phyloP scores from a whole-genome alignment of 2,797 vertebrate species.

The Coluber constrictor region DNA sequence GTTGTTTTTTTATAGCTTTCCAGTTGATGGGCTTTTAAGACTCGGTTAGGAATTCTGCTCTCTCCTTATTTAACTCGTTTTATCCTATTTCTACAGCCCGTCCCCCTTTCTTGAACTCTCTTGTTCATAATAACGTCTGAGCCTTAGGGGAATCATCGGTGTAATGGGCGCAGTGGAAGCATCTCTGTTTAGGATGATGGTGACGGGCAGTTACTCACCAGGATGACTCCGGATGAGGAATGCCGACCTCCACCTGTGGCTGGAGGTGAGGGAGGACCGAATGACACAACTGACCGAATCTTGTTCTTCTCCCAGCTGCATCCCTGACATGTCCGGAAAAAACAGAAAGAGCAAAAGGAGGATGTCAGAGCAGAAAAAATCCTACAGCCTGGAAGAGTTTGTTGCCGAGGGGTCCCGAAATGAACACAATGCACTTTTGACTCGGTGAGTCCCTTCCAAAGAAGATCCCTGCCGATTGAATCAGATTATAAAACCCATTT shows the following conservation, averaged over 20 bases:
- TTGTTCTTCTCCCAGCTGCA: conserved; percentile 55
- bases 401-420: conserved; percentile 58
- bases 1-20: background rate
- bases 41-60: background rate
- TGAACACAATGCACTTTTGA: conserved; percentile 57
- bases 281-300: no score
- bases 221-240: background rate
- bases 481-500: background rate
- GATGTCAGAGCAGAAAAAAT: conserved; percentile 65
- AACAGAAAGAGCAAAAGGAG: conserved; percentile 59
- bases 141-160: background rate
- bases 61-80: background rate
- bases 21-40: background rate
- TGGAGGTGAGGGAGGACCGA: background rate
- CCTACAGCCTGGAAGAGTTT: conserved; percentile 76
- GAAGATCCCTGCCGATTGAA: background rate
- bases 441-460: conserved; percentile 62
- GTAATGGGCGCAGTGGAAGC: background rate
- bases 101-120: background rate
- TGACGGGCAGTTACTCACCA: background rate
- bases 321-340: conserved; percentile 64
- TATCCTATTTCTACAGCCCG: background rate
- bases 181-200: no score
- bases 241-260: fast-evolving
- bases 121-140: no score